phyloP scores from a whole-genome alignment of 2,113 vertebrate species.

The Ailurus styani region DNA sequence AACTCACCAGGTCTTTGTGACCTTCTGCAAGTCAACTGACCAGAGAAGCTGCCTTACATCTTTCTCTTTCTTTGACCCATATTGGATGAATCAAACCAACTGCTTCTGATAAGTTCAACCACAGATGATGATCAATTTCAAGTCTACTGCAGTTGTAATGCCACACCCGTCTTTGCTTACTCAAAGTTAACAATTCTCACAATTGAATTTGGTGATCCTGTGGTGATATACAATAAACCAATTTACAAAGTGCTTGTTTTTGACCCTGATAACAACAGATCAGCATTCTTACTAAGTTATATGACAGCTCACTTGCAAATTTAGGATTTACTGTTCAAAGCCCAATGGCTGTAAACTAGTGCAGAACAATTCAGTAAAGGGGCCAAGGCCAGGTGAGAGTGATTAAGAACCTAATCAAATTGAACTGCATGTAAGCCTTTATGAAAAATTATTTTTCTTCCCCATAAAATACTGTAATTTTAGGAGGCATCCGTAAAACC shows the following conservation, averaged over 20 bases:
- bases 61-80: constrained; percentile 57
- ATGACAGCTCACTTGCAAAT: constrained; percentile 52
- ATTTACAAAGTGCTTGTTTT: constrained; percentile 74
- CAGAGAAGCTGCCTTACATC: constrained; percentile 71
- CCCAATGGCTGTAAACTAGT: constrained; percentile 56
- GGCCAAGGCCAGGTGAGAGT: constrained; percentile 21
- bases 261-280: constrained; percentile 71
- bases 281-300: constrained; percentile 64
- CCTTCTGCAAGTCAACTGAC: constrained; percentile 55
- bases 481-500: constrained; percentile 29
- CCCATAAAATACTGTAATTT: constrained; percentile 60
- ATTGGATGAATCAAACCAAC: constrained; percentile 76
- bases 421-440: constrained; percentile 59
- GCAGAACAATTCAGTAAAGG: constrained; percentile 45
- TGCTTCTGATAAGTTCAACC: constrained; percentile 71
- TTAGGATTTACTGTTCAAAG: constrained; percentile 46
- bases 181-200: constrained; percentile 73
- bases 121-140: constrained; percentile 65
- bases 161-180: constrained; percentile 70
- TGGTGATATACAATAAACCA: constrained; percentile 67
- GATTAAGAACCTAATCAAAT: constrained; percentile 57
- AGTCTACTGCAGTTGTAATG: constrained; percentile 75
- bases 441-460: constrained; percentile 53
- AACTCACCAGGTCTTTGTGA: constrained; percentile 1
- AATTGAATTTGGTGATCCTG: constrained; percentile 66